Conservation (phyloP, 2,113 vertebrate genomes). For the Ailurus styani region DNA sequence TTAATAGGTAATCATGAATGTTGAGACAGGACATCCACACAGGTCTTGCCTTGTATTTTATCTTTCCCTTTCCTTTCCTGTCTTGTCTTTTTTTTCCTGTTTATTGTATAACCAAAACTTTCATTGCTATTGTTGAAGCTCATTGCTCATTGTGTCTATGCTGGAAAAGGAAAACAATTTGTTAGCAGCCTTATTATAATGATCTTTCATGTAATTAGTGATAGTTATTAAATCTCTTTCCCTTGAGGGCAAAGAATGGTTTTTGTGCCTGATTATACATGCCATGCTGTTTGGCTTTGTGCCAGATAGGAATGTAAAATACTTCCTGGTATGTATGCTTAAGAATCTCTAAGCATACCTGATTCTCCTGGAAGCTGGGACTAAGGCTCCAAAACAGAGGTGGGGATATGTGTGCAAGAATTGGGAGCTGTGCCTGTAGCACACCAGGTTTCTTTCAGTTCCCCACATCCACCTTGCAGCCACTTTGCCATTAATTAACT, state of each 20-base stretch:
- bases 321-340: background rate
- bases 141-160: slow-evolving; percentile 17
- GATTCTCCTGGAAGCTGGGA: background rate
- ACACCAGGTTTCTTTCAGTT: background rate
- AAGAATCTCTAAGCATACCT: background rate
- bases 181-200: background rate
- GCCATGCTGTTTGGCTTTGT: background rate
- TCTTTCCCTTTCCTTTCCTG: background rate
- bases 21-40: background rate
- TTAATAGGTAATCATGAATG: background rate
- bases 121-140: background rate
- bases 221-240: slow-evolving; percentile 31
- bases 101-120: background rate
- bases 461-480: background rate
- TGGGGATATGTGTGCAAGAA: background rate
- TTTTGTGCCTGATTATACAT: background rate
- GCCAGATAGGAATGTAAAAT: background rate
- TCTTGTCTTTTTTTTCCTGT: background rate
- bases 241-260: background rate
- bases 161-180: slow-evolving; percentile 14
- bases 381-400: background rate
- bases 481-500: background rate
- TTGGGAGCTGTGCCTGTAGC: background rate
- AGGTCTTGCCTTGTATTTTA: background rate
- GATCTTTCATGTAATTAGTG: slow-evolving; percentile 29